These are phyloP conservation scores for Scopus umbretta DNA, from an alignment of 2,113 vertebrate species.

Conservation along the genomic window DNA sequence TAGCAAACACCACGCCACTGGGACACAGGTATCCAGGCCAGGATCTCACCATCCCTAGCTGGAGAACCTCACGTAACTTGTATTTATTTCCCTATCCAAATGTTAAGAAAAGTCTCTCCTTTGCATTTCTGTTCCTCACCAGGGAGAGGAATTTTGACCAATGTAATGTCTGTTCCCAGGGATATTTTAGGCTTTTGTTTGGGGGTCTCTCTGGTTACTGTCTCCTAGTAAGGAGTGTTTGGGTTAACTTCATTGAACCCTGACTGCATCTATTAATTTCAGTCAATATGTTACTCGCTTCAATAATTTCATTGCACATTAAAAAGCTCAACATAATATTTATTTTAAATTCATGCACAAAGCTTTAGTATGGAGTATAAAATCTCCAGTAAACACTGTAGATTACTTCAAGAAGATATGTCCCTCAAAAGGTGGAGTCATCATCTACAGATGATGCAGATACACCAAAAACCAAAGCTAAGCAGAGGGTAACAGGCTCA, in stretches of 20 bases:
- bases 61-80: not conserved
- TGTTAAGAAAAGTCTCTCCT: not conserved
- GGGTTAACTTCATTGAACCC: not conserved
- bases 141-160: not conserved
- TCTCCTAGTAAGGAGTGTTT: not conserved
- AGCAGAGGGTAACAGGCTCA: not conserved
- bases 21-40: not conserved
- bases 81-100: not conserved
- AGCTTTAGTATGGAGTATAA: not conserved
- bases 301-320: not conserved
- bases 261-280: not conserved
- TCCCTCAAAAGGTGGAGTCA: not conserved
- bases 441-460: not conserved
- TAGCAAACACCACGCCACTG: not conserved
- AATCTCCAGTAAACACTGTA: not conserved
- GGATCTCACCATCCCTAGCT: not conserved
- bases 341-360: not conserved
- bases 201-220: not conserved
- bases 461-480: not conserved
- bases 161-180: not conserved
- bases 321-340: not conserved
- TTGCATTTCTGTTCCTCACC: not conserved
- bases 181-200: not conserved
- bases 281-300: not conserved
- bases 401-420: not conserved